Conservation (phyloP, 2,888 invertebrate species). For the Eupithecia insigniata region DNA sequence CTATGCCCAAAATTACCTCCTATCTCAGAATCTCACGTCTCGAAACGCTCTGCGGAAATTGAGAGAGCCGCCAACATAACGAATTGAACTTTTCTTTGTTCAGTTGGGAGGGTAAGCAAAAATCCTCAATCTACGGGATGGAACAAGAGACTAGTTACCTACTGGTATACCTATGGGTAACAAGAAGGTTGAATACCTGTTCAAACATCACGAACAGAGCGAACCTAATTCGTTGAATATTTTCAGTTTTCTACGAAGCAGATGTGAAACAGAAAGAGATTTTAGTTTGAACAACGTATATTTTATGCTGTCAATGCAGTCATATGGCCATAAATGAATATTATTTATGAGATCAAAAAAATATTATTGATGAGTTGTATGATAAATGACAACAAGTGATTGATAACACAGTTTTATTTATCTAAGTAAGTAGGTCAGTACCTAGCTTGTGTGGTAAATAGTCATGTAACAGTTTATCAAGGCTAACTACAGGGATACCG, state of each 20-base stretch:
- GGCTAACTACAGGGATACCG: neutral
- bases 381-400: too few species aligned
- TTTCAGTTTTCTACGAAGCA: too few species aligned
- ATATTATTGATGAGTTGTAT: too few species aligned
- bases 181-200: neutral
- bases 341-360: too few species aligned
- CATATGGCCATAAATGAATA: neutral
- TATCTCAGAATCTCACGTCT: neutral
- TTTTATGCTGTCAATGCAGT: too few species aligned
- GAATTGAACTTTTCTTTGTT: constrained; percentile 8
- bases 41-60: constrained; percentile 3
- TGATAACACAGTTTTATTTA: neutral
- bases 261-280: neutral
- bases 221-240: neutral
- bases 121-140: too few species aligned
- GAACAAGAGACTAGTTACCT: neutral
- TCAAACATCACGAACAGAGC: neutral
- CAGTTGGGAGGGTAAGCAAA: neutral
- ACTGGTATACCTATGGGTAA: neutral
- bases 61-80: constrained; percentile 4
- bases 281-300: neutral
- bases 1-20: neutral
- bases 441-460: neutral
- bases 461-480: neutral
- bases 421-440: too few species aligned